These are phyloP conservation scores for Perizoma flavofasciatum DNA, from an alignment of 2,888 invertebrate genomes.

Conservation along the genomic window DNA sequence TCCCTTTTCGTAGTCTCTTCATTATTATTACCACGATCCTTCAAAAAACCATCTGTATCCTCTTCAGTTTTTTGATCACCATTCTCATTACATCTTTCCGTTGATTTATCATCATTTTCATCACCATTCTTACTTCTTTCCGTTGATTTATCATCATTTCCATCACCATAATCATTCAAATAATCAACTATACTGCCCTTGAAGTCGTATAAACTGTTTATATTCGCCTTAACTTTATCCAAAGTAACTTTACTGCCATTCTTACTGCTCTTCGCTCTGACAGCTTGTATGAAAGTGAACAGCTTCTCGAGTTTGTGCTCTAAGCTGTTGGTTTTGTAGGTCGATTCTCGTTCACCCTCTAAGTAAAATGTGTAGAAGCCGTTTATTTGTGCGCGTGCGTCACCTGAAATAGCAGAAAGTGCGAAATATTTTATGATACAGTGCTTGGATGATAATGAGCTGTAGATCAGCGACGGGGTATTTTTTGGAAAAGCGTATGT, in stretches of 20 bases:
- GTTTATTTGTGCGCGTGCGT: constrained; percentile 40
- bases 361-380: constrained; percentile 54
- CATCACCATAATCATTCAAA: constrained; percentile 15
- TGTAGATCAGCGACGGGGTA: no score
- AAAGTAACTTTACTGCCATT: constrained; percentile 18
- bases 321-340: constrained; percentile 21
- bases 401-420: constrained; percentile 52
- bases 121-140: background rate
- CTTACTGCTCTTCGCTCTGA: constrained; percentile 17
- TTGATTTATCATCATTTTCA: no score
- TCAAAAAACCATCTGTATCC: background rate
- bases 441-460: constrained; percentile 7
- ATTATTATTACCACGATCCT: background rate
- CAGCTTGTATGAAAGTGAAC: constrained; percentile 30
- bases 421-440: constrained; percentile 23
- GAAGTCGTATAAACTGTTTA: constrained; percentile 16
- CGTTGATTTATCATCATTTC: background rate
- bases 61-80: no score
- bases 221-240: constrained; percentile 25
- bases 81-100: no score
- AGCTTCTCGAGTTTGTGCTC: constrained; percentile 33
- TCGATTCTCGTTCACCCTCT: constrained; percentile 29
- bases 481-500: no score
- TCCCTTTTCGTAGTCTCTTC: background rate
- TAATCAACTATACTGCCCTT: constrained; percentile 22